Evolutionary conservation across 2,888 invertebrate species (phyloP), one percentile per base, ranked within the genome.

Genomic region (Palloptera scutellata): DNA sequence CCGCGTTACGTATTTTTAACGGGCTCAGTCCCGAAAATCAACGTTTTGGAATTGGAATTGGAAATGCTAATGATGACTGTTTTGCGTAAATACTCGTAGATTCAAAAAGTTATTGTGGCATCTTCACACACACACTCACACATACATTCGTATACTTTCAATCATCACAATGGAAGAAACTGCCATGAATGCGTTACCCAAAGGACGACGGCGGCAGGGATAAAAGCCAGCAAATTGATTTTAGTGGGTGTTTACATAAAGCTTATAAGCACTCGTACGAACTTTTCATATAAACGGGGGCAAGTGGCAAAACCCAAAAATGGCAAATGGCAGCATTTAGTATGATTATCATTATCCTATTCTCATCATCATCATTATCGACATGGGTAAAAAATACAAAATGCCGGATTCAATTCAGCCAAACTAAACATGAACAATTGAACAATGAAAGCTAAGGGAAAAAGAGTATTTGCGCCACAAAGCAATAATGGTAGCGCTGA

Each of bases 201-300:
- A 62, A 10, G 41, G 13, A 52, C 40, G 48, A 53, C 77, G n/a
- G n/a, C n/a, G n/a, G n/a, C n/a, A n/a, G n/a, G n/a, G n/a, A n/a
- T n/a, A n/a, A 78, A 78, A 76, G 80, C 75, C 76, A 75, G 73
- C 75, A 81, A 81, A 82, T 81, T 81, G 81, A 78, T 81, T 81
- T 80, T 77, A 78, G 79, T 81, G 81, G 81, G 79, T 82, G 82
- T 81, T 82, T 79, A 79, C 77, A 77, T 75, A 78, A 73, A 79
- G 77, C 75, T 77, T 79, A 76, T 76, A 78, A 74, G 76, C 74
- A 76, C 77, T 77, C 75, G 68, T 70, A 72, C 75, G 73, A 77
- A 74, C 73, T 69, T 71, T 58, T 64, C 61, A 57, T 19, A 13
- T 60, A 65, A 59, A 59, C 43, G 53, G 75, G 78, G 78, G 78